These are phyloP conservation scores for Patella pellucida DNA, from an alignment of 2,888 invertebrate genomes.

Conservation along the genomic window DNA sequence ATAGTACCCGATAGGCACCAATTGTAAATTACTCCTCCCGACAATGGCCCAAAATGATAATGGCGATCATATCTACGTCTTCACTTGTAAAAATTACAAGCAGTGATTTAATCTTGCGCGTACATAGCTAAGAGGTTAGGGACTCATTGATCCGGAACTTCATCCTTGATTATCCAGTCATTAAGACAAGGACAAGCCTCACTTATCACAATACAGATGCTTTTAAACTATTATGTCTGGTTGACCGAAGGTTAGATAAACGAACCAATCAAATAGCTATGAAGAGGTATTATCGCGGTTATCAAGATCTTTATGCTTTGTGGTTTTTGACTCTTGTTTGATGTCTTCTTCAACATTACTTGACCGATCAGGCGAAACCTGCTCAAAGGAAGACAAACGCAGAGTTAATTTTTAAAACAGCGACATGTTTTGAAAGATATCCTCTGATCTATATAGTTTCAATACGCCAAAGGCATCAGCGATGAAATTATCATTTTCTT, in stretches of 20 bases:
- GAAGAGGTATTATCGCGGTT: background rate
- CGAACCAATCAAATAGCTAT: background rate
- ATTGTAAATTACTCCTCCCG: too few relatives aligned
- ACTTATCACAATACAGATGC: background rate
- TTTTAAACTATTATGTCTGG: conserved; percentile 2
- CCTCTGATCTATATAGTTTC: too few relatives aligned
- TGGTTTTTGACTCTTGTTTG: background rate
- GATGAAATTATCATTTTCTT: too few relatives aligned
- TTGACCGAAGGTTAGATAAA: background rate
- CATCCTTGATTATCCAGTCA: conserved; percentile 7
- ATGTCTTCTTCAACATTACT: background rate
- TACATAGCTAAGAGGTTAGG: background rate
- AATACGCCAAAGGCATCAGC: too few relatives aligned
- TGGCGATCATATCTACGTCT: too few relatives aligned
- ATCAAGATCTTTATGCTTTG: background rate
- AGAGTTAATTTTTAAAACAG: background rate
- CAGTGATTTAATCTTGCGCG: conserved; percentile 1
- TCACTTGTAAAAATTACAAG: too few relatives aligned
- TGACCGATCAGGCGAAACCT: background rate
- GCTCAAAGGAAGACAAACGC: background rate
- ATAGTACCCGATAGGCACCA: too few relatives aligned
- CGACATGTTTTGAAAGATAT: too few relatives aligned
- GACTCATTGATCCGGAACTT: background rate
- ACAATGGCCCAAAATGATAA: too few relatives aligned
- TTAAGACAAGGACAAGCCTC: background rate